Conservation (phyloP, 2,113 vertebrate genomes). For the Capricornis sumatraensis region DNA sequence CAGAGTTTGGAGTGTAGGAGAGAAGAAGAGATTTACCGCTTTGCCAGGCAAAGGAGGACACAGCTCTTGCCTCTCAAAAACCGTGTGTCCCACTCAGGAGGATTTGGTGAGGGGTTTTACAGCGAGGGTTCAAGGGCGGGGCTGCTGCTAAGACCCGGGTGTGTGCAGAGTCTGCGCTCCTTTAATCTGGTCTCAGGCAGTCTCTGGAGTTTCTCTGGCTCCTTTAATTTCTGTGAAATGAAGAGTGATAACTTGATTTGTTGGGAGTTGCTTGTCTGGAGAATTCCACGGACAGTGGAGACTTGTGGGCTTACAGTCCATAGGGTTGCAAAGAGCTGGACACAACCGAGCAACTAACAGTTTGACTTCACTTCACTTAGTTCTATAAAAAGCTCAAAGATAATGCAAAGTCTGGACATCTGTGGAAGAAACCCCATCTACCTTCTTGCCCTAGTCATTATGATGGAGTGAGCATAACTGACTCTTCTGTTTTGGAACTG, state of each 20-base stretch:
- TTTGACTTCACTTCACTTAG: not conserved
- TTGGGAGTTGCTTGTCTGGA: not conserved
- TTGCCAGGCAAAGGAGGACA: not conserved
- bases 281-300: not conserved
- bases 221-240: not conserved
- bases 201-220: not conserved
- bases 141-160: not conserved
- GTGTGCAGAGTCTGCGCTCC: not conserved
- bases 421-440: not conserved
- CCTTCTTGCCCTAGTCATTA: not conserved
- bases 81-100: not conserved
- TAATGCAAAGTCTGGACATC: not conserved
- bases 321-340: not conserved
- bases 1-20: not conserved
- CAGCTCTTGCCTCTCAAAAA: not conserved
- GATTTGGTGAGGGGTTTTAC: not conserved
- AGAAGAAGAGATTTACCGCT: not conserved
- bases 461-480: rapidly evolving
- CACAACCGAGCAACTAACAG: not conserved
- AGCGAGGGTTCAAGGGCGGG: not conserved
- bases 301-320: not conserved
- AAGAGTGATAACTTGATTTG: not conserved
- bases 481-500: not conserved
- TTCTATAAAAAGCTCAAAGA: not conserved
- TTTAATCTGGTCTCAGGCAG: not conserved